Conservation (phyloP, 2,797 vertebrate species). For the Falco rusticolus region DNA sequence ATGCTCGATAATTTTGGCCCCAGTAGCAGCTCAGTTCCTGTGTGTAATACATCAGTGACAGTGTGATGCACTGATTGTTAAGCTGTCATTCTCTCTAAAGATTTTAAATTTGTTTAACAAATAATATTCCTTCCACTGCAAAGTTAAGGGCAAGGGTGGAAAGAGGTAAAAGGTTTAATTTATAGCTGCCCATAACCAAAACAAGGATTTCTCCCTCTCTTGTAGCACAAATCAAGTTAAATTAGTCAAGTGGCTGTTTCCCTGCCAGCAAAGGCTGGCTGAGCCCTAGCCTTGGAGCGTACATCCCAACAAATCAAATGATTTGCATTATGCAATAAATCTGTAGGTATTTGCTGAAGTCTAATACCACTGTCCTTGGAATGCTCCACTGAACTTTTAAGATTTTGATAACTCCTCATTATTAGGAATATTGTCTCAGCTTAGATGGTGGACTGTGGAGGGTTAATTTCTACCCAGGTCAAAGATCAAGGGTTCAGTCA, state of each 20-base stretch:
- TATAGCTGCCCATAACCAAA: background rate
- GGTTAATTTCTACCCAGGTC: conserved; percentile 83
- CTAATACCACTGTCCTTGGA: conserved; percentile 67
- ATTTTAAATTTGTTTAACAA: background rate
- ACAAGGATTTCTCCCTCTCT: background rate
- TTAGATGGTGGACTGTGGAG: conserved; percentile 75
- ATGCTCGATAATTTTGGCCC: fast-evolving
- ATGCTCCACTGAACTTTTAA: conserved; percentile 66
- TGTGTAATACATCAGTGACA: background rate
- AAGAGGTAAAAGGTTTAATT: background rate
- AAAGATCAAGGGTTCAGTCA: conserved; percentile 84
- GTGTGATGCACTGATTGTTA: background rate
- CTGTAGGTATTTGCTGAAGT: conserved; percentile 50
- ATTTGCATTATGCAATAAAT: conserved; percentile 65
- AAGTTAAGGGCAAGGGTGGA: background rate
- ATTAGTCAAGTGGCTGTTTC: conserved; percentile 30
- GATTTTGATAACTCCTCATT: conserved; percentile 62
- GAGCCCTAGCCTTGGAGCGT: background rate
- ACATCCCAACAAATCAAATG: conserved; percentile 54
- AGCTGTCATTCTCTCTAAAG: background rate
- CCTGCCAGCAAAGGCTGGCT: conserved; percentile 20
- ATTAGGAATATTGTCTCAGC: conserved; percentile 69
- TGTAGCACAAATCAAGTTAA: background rate
- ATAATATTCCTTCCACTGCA: background rate
- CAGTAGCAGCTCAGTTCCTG: background rate